Conservation (phyloP, 2,888 invertebrate genomes). For the Selenia dentaria region DNA sequence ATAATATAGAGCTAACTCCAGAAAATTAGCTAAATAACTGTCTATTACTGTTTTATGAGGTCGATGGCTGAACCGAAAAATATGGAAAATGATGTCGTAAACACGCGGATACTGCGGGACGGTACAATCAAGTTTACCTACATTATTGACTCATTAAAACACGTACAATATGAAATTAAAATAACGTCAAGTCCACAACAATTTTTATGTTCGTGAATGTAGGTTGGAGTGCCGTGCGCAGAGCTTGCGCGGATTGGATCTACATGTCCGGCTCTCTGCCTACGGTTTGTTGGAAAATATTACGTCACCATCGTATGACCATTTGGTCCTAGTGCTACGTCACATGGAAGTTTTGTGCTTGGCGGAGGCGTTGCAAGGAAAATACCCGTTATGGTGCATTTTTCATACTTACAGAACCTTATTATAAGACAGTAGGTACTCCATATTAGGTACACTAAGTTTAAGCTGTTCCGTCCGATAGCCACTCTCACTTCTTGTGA, state of each 20-base stretch:
- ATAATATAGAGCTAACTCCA: too few species aligned
- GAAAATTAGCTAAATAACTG: neutral
- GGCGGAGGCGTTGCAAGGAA: conserved; percentile 31
- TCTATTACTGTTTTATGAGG: conserved; percentile 9
- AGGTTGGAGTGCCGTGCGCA: conserved; percentile 81
- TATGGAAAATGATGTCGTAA: conserved; percentile 8
- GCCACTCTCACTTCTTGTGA: too few species aligned
- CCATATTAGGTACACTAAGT: too few species aligned
- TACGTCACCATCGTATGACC: conserved; percentile 62
- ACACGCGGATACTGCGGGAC: conserved; percentile 16
- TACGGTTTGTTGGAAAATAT: conserved; percentile 69
- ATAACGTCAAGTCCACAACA: conserved; percentile 58
- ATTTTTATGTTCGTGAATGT: conserved; percentile 74
- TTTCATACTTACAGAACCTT: neutral
- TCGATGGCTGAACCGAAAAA: conserved; percentile 8
- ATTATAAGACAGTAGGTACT: too few species aligned
- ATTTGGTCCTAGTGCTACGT: conserved; percentile 47
- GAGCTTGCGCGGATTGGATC: conserved; percentile 60
- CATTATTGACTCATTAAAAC: conserved; percentile 32
- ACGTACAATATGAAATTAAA: conserved; percentile 54
- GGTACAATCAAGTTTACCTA: conserved; percentile 19
- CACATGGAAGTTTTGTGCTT: conserved; percentile 33
- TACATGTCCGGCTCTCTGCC: conserved; percentile 73
- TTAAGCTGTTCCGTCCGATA: too few species aligned
- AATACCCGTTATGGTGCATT: conserved; percentile 21